A percentile compares a stretch with the other conserved stretches of the same genome.
Evolutionary conservation across 2,113 vertebrate genomes (phyloP).

Genomic region (Tachuris rubrigastra): DNA sequence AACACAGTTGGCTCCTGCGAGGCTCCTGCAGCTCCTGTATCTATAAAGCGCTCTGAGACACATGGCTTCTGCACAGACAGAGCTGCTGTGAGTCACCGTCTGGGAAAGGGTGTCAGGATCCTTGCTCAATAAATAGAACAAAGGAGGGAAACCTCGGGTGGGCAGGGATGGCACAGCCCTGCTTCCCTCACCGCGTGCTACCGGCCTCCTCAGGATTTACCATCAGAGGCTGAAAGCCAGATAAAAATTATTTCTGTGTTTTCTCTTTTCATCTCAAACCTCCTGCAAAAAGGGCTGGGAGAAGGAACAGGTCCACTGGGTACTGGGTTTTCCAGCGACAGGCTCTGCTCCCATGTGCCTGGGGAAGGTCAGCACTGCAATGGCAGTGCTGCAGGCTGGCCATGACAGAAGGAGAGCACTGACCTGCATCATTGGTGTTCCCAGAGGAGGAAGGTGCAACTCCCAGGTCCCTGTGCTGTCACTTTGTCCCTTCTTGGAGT

Average conservation of each 20-base stretch:
- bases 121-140: constrained; percentile 43
- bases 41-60: background rate
- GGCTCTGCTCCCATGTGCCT: background rate
- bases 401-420: background rate
- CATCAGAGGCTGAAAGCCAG: background rate
- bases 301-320: background rate
- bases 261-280: background rate
- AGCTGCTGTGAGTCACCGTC: constrained; percentile 46
- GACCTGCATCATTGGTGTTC: background rate
- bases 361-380: background rate
- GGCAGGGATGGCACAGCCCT: constrained; percentile 37
- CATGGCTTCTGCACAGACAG: constrained; percentile 8
- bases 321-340: background rate
- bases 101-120: constrained; percentile 26
- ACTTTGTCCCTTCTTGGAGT: background rate
- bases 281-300: background rate
- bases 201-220: background rate
- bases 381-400: background rate
- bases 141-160: constrained; percentile 46
- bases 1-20: constrained; percentile 23
- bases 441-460: fast-evolving
- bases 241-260: background rate
- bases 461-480: background rate
- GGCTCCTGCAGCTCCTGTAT: constrained; percentile 39
- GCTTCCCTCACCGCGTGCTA: background rate